These are phyloP conservation scores for Eulemur albifrons DNA, from an alignment of 2,797 vertebrate genomes.

Conservation along the genomic window DNA sequence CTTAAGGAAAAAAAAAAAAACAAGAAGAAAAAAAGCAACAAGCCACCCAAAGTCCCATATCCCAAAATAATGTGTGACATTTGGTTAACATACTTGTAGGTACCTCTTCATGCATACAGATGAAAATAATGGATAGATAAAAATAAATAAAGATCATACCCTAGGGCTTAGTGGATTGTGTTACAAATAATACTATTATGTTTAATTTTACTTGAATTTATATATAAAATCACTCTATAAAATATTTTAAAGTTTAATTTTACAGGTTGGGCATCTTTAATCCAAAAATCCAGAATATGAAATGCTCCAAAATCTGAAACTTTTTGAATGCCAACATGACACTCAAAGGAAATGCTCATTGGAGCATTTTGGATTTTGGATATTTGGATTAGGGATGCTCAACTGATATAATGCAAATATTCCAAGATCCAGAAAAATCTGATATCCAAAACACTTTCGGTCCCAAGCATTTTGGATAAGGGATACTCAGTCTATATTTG, in stretches of 20 bases:
- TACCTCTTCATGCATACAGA: background rate
- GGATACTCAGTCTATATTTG: background rate
- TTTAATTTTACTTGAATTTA: background rate
- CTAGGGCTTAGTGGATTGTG: background rate
- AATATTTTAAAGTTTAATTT: no score
- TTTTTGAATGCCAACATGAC: background rate
- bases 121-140: background rate
- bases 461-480: background rate
- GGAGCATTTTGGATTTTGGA: background rate
- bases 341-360: background rate
- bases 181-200: background rate
- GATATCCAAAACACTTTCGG: background rate
- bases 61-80: background rate
- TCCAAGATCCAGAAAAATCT: background rate
- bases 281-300: background rate
- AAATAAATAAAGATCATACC: background rate
- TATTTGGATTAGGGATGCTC: background rate
- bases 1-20: background rate
- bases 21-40: background rate
- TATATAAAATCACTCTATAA: background rate
- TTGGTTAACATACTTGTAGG: background rate
- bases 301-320: background rate
- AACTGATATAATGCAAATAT: background rate
- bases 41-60: background rate
- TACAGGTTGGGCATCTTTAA: no score